Evolutionary conservation across 2,888 invertebrate species (phyloP), one percentile per base, ranked within the genome.

Genomic region (Mylabris sibirica): DNA sequence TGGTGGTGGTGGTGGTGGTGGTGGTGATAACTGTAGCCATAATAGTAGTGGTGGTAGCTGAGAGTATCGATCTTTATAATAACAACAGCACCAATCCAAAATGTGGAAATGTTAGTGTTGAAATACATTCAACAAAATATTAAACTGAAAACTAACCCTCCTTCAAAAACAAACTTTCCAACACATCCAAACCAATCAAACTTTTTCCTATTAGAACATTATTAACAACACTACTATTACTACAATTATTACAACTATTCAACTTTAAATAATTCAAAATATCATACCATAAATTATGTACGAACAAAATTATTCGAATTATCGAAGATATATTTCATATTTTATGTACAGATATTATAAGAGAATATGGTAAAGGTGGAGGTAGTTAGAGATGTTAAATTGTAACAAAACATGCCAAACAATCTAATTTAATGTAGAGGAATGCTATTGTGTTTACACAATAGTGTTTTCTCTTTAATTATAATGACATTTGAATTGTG

Each of bases 381-480:
- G 41, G 41, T n/a, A 1, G n/a, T 44, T 22, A 14, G 12, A 22
- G 22, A 20, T 24, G 12, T 12, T 57, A 57, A 57, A 57, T 57
- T 57, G 11, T 24, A 57, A 12, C 20, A 57, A 11, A 57, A 57
- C 20, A 8, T 49, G 20, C 20, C 9, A 20, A 49, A 49, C 20
- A 17, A n/a, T 44, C 41, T 6, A 49, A 49, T 49, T 49, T 49
- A 57, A 57, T 24, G 24, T 22, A 14, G 22, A 24, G 24, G 24
- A 57, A 22, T 41, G 38, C 20, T 30, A 61, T 61, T 61, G 61
- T 61, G 38, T 60, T 60, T 60, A 38, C n/a, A 38, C 8, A 38
- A 61, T 35, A 8, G 61, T 24, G 6, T 41, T 14, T 34, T 38
- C 11, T 17, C 17, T 60, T 60, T 60, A 60, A 60, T 60, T 60